Conservation (phyloP, 2,113 vertebrate species). For the Crotalus horridus region DNA sequence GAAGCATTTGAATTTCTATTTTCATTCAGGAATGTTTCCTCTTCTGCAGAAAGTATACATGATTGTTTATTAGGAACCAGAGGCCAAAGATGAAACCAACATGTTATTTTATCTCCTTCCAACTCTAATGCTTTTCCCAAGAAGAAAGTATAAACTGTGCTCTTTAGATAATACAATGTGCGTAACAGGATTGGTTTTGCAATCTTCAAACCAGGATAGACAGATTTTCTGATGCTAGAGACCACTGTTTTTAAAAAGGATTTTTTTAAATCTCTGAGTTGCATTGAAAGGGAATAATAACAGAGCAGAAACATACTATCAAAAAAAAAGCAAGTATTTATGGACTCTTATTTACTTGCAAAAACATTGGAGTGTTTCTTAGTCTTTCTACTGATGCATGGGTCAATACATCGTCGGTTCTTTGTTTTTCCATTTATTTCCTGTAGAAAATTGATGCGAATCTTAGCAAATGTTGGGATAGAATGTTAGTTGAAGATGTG, state of each 20-base stretch:
- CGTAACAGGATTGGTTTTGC: not conserved
- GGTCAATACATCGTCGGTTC: not conserved
- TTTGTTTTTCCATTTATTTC: not conserved
- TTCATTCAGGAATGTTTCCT: not conserved
- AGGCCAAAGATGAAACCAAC: not conserved
- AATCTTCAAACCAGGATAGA: not conserved
- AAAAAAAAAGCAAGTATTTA: not conserved
- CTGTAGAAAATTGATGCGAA: not conserved
- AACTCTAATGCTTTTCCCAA: not conserved
- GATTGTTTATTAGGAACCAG: not conserved
- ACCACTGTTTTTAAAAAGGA: not conserved
- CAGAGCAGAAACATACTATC: not conserved
- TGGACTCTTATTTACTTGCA: not conserved
- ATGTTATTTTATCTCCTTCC: not conserved
- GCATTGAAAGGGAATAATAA: not conserved
- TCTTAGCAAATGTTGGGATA: not conserved
- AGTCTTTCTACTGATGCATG: not conserved
- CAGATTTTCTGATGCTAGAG: not conserved
- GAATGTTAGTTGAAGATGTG: not conserved
- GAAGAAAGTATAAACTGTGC: not conserved
- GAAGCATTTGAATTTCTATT: not conserved
- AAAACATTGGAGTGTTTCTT: not conserved
- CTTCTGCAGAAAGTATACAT: not conserved
- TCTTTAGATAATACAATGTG: not conserved
- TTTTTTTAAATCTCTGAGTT: not conserved